These are phyloP conservation scores for human DNA, from an alignment of 2,113 vertebrate species.

Conservation along the genomic window DNA sequence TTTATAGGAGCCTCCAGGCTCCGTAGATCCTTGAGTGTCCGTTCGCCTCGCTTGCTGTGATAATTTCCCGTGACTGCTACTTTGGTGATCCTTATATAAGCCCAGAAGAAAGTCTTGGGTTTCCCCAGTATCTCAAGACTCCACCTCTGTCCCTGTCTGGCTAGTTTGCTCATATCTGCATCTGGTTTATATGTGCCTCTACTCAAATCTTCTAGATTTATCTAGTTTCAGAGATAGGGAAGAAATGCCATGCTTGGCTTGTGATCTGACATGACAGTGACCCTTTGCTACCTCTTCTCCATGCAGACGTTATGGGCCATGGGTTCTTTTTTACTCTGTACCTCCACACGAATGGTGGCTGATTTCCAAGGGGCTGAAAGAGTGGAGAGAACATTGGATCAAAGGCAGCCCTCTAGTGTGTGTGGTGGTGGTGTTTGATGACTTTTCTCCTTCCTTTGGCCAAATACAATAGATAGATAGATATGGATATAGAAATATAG, in stretches of 20 bases:
- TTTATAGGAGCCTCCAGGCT: not conserved
- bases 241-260: not conserved
- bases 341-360: not conserved
- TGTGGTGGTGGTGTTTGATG: not conserved
- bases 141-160: not conserved
- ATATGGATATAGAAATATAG: too few relatives aligned
- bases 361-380: not conserved
- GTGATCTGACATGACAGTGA: not conserved
- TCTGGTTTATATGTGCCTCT: not conserved
- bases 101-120: not conserved
- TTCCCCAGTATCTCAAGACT: not conserved
- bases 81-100: not conserved
- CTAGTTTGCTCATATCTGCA: not conserved
- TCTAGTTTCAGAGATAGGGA: not conserved
- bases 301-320: not conserved
- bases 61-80: not conserved
- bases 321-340: not conserved
- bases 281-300: not conserved
- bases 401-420: not conserved
- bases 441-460: slow-evolving; percentile 13
- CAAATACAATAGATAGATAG: not conserved
- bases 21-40: not conserved
- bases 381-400: not conserved
- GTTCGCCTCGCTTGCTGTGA: not conserved
- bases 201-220: not conserved